Base-by-base conservation (phyloP, 2,797 vertebrate species). In the Triplophysa bombifrons region DNA sequence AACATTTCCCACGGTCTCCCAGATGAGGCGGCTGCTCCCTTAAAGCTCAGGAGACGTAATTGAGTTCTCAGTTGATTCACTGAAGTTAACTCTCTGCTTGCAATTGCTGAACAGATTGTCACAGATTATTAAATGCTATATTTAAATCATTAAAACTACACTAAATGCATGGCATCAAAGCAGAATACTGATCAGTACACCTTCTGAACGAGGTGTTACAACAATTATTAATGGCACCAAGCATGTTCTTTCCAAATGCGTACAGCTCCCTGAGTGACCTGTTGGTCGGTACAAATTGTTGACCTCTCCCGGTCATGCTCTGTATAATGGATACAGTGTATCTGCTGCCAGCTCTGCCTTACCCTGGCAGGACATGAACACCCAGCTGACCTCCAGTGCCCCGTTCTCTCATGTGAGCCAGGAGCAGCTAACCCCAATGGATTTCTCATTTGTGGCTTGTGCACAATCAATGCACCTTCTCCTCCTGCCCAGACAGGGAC, bases 381-480 rank as follows among this genome's bases (percentile, higher is more conserved):
- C 82, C 51, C 10, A 56, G 34, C 76, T 87, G 89, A 91, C 90
- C 86, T 50, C 85, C 17, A 68, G 82, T 89, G 88, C 87, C 85
- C 85, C 78, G 80, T 88, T 85, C 56, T 72, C 74, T 89, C 85
- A 86, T 90, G 87, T 78, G 88, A 87, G 85, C 80, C 58, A 82
- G 83, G 85, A 61, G 69, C 30, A 80, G 44, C 87, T 91, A 86
- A 89, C 89, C 88, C 89, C 87, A 83, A 93, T 92, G 88, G 93
- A 94, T 93, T 93, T 94, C 92, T 93, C 91, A 95, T 94, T 93
- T 93, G 92, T 91, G 89, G 90, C 91, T 92, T 85, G 88, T 84
- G 77, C 86, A 87, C 86, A 90, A 94, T 94, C 93, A 90, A 94
- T 95, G 91, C 85, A 83, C 89, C 90, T 90, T 92, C 92, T 93